Evolutionary conservation across 2,888 invertebrate genomes (phyloP).

Genomic region (Pasiphila rectangulata): DNA sequence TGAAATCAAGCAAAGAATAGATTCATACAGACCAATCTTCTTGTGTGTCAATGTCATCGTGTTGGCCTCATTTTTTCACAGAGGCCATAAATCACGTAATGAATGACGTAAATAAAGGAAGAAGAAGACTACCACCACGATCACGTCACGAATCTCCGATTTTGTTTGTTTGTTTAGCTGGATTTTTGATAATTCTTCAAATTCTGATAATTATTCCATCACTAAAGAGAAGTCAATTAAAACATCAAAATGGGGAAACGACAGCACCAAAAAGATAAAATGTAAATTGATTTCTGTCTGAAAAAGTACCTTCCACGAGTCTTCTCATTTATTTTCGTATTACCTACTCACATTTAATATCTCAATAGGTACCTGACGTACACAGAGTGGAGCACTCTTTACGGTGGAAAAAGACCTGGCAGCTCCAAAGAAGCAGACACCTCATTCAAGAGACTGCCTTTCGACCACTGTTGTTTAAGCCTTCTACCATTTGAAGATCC

Average conservation of each 20-base stretch:
- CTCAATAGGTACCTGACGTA: constrained; percentile 88
- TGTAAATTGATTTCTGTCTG: constrained; percentile 77
- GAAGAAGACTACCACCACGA: too few species aligned
- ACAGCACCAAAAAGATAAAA: constrained; percentile 97
- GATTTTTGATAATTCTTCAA: too few species aligned
- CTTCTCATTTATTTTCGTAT: background rate
- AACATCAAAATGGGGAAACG: constrained; percentile 90
- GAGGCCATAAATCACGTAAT: too few species aligned
- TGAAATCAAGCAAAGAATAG: too few species aligned
- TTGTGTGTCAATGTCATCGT: too few species aligned
- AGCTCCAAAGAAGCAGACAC: constrained; percentile 86
- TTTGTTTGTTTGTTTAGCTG: too few species aligned
- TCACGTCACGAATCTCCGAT: too few species aligned
- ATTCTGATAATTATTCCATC: too few species aligned
- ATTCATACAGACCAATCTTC: too few species aligned
- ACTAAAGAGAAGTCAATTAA: background rate
- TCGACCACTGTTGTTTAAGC: constrained; percentile 94
- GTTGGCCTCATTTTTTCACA: too few species aligned
- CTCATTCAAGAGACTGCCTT: constrained; percentile 94
- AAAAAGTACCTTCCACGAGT: background rate
- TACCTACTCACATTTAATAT: background rate
- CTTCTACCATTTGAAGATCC: constrained; percentile 96
- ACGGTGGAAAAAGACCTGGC: constrained; percentile 91
- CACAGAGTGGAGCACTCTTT: constrained; percentile 93
- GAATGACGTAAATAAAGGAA: too few species aligned